phyloP scores from a whole-genome alignment of 2,113 vertebrate genomes.

The Oncorhynchus masou region DNA sequence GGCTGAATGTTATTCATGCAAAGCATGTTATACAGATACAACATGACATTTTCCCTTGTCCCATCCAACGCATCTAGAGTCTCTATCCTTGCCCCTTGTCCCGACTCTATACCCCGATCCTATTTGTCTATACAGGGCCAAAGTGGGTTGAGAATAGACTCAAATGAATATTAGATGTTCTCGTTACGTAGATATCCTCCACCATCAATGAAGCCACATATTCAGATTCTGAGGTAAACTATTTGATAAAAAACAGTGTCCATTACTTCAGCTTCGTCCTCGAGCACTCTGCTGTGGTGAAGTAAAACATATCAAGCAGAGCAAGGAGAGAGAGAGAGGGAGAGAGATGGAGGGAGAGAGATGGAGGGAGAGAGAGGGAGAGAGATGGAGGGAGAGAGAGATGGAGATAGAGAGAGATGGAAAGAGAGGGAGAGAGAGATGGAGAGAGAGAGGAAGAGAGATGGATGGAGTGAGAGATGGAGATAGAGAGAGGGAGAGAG shows the following conservation, averaged over 20 bases:
- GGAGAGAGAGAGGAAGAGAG: too few relatives aligned
- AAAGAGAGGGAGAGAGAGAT: not conserved
- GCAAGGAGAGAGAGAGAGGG: not conserved
- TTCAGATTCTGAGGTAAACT: constrained; percentile 20
- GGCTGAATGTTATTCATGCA: constrained; percentile 47
- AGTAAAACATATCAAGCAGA: not conserved
- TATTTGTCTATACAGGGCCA: constrained; percentile 41
- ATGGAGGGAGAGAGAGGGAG: fast-evolving
- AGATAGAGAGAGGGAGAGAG: too few relatives aligned
- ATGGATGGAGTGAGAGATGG: too few relatives aligned
- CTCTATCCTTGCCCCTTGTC: constrained; percentile 23
- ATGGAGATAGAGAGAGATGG: not conserved
- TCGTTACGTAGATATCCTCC: constrained; percentile 41
- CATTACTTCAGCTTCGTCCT: constrained; percentile 16
- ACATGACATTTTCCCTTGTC: constrained; percentile 27
- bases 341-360: not conserved
- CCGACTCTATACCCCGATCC: constrained; percentile 23
- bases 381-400: not conserved
- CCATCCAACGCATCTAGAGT: constrained; percentile 4
- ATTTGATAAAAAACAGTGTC: constrained; percentile 6
- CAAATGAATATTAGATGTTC: constrained; percentile 49
- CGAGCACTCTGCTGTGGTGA: not conserved
- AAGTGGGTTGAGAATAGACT: constrained; percentile 36
- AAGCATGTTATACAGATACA: constrained; percentile 35
- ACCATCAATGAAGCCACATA: constrained; percentile 22